Percentiles rank a stretch among this genome's conserved stretches.
phyloP scores from a whole-genome alignment of 2,888 invertebrate genomes.

The Brachylomia viminalis region DNA sequence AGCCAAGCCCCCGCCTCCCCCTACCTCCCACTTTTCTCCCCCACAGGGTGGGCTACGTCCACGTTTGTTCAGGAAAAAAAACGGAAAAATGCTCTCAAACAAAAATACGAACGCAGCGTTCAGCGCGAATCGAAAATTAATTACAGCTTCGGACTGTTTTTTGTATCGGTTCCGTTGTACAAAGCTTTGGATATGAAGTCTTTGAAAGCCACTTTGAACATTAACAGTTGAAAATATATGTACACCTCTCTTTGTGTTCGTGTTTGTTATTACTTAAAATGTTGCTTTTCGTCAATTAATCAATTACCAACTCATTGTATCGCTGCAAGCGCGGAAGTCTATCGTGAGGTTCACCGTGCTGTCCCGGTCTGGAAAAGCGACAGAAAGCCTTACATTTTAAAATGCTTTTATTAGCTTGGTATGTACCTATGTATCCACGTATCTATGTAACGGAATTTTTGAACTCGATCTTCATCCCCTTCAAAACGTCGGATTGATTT shows the following conservation, averaged over 20 bases:
- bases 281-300: neutral
- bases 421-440: no score
- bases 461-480: no score
- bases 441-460: no score
- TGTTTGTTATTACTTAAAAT: neutral
- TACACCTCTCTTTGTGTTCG: slow-evolving; percentile 18
- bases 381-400: neutral
- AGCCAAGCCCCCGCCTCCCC: slow-evolving; percentile 59
- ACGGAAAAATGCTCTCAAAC: slow-evolving; percentile 80
- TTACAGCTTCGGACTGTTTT: slow-evolving; percentile 81
- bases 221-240: slow-evolving; percentile 29
- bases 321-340: neutral
- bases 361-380: neutral
- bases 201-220: slow-evolving; percentile 48
- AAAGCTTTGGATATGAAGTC: slow-evolving; percentile 50
- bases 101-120: slow-evolving; percentile 82
- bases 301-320: neutral
- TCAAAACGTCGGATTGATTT: no score
- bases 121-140: slow-evolving; percentile 87
- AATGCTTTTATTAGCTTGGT: no score
- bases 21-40: slow-evolving; percentile 57
- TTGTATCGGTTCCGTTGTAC: slow-evolving; percentile 67
- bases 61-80: slow-evolving; percentile 83
- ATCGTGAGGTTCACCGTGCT: neutral
- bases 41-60: slow-evolving; percentile 74